phyloP scores from a whole-genome alignment of 2,797 vertebrate genomes.

The Rhincodon typus region DNA sequence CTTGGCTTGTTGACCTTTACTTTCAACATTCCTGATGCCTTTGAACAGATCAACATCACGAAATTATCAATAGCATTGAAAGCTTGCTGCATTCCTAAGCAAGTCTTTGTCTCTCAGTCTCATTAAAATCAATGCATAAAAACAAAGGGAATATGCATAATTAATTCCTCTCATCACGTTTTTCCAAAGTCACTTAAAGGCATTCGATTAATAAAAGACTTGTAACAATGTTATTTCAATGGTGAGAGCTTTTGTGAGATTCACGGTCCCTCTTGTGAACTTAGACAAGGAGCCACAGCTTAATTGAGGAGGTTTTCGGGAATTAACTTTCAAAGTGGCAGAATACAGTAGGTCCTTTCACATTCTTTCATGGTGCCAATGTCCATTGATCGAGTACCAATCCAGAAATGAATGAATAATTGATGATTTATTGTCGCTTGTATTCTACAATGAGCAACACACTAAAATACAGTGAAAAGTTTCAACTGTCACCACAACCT shows the following conservation, averaged over 20 bases:
- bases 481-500: too few species aligned
- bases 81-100: background rate
- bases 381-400: background rate
- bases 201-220: background rate
- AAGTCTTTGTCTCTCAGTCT: background rate
- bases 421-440: too few species aligned
- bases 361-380: background rate
- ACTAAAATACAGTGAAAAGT: too few species aligned
- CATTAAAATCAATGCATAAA: slow-evolving; percentile 31
- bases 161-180: background rate
- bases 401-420: background rate
- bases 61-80: slow-evolving; percentile 29
- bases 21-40: background rate
- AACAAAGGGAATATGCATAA: background rate
- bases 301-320: background rate
- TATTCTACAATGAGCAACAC: too few species aligned
- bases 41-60: background rate
- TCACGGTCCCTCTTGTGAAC: background rate
- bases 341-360: background rate
- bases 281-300: background rate
- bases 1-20: background rate
- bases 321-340: background rate
- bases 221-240: background rate
- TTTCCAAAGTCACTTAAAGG: background rate
- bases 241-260: background rate